A percentile compares a stretch with the other conserved stretches of the same genome.
phyloP scores from a whole-genome alignment of 2,113 vertebrate species.

The Talpa occidentalis region DNA sequence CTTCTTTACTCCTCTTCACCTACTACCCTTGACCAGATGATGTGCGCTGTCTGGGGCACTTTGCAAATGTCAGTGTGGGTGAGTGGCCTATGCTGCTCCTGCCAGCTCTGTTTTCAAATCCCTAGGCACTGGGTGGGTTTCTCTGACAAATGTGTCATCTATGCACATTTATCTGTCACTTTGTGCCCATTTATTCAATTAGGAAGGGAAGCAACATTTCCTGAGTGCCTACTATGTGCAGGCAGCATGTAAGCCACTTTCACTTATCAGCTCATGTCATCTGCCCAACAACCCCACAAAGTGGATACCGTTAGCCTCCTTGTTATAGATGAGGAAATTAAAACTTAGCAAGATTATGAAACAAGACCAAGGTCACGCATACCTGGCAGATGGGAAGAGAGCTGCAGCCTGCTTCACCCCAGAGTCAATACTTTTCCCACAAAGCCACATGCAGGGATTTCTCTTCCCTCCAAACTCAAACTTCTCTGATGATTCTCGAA shows the following conservation, averaged over 20 bases:
- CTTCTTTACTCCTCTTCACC: neutral
- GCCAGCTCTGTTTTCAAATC: neutral
- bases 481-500: neutral
- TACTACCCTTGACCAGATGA: neutral
- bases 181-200: neutral
- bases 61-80: neutral
- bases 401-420: neutral
- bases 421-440: neutral
- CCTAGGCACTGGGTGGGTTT: neutral
- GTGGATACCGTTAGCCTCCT: neutral
- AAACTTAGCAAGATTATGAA: conserved; percentile 13
- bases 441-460: neutral
- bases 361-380: neutral
- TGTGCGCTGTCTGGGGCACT: neutral
- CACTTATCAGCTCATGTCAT: neutral
- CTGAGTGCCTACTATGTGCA: neutral
- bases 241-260: neutral
- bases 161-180: neutral
- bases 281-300: neutral
- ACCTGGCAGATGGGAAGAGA: neutral
- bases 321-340: neutral
- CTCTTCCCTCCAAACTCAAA: neutral
- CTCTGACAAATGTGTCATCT: neutral
- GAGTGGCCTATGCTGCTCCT: neutral
- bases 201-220: neutral